A percentile compares a stretch with the other conserved stretches of the same genome.
These are phyloP conservation scores for Pentalonia nigronervosa DNA, from an alignment of 1,140 invertebrate species.

Conservation along the genomic window DNA sequence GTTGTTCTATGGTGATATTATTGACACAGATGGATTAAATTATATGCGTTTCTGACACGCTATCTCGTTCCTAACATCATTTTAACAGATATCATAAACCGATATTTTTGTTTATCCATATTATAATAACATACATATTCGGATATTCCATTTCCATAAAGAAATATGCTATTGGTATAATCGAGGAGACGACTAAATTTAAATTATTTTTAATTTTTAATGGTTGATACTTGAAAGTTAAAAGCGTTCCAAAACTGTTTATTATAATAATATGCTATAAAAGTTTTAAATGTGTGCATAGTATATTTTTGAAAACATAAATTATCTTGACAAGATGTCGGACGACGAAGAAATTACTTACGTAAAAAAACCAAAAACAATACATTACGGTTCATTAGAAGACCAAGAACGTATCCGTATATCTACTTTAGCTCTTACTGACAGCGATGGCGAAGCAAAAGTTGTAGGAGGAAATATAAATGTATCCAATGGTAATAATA, in stretches of 20 bases:
- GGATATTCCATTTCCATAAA: no score
- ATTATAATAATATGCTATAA: no score
- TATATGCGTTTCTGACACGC: no score
- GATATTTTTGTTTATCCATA: neutral
- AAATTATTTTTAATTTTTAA: no score
- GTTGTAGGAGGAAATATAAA: conserved; percentile 70
- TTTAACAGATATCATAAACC: neutral
- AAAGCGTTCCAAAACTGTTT: no score
- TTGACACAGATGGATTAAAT: no score
- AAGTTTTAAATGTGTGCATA: neutral
- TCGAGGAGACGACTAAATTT: no score
- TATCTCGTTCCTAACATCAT: conserved; percentile 1
- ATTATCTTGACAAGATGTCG: conserved; percentile 71
- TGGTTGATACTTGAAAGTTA: no score
- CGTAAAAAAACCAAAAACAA: conserved; percentile 77
- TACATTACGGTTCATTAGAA: conserved; percentile 89
- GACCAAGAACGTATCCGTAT: conserved; percentile 71
- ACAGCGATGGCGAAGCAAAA: conserved; percentile 34
- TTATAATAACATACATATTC: no score
- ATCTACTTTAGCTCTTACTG: conserved; percentile 62
- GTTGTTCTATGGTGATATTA: no score
- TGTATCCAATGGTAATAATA: conserved; percentile 73
- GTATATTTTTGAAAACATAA: neutral
- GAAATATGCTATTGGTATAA: no score
- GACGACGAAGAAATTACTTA: conserved; percentile 82